phyloP scores from a whole-genome alignment of 1,140 invertebrate species.

The Zophobas atratus region DNA sequence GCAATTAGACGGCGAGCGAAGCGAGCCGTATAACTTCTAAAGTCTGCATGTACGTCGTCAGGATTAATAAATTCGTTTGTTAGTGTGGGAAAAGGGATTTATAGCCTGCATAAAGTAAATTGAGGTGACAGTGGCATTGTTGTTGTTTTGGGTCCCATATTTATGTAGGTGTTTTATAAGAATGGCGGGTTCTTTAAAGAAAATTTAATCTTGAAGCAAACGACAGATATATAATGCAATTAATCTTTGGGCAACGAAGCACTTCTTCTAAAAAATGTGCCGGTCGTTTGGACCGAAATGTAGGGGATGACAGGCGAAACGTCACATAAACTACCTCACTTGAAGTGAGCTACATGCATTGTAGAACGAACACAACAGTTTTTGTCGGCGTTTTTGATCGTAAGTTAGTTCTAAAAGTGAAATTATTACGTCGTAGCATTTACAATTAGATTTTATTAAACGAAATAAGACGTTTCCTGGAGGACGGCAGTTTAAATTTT shows the following conservation, averaged over 20 bases:
- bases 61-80: background rate
- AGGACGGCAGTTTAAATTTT: slow-evolving; percentile 29
- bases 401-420: slow-evolving; percentile 22
- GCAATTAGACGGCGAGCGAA: too few species aligned
- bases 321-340: slow-evolving; percentile 49
- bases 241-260: slow-evolving; percentile 46
- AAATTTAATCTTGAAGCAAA: slow-evolving; percentile 49
- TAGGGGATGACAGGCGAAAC: slow-evolving; percentile 46
- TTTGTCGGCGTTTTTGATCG: slow-evolving; percentile 47
- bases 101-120: slow-evolving; percentile 7
- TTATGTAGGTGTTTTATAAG: slow-evolving; percentile 48
- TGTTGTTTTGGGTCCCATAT: slow-evolving; percentile 25
- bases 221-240: slow-evolving; percentile 51
- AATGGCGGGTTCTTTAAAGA: slow-evolving; percentile 46
- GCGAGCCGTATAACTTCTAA: too few species aligned
- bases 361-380: slow-evolving; percentile 36
- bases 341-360: slow-evolving; percentile 45
- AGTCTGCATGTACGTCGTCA: too few species aligned
- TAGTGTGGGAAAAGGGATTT: slow-evolving; percentile 3
- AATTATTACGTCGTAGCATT: slow-evolving; percentile 20
- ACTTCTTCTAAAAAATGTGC: slow-evolving; percentile 43
- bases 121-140: slow-evolving; percentile 24
- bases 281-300: slow-evolving; percentile 41
- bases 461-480: slow-evolving; percentile 34
- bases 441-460: slow-evolving; percentile 30